phyloP scores from a whole-genome alignment of 2,888 invertebrate genomes.

The Morpho helenor region DNA sequence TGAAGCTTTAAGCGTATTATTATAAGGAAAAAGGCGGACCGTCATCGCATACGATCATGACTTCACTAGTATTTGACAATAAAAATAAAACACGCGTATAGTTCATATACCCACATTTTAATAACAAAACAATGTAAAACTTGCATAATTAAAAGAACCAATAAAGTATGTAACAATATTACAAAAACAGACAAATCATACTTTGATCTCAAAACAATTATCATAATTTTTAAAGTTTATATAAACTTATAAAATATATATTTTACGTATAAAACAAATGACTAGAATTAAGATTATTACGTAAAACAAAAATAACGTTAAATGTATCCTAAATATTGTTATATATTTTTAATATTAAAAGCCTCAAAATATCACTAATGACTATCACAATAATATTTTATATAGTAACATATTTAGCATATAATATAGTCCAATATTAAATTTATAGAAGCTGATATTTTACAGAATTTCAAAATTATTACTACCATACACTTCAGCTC shows the following conservation, averaged over 20 bases:
- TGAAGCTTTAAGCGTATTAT: too few species aligned
- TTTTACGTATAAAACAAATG: not conserved
- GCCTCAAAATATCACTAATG: slow-evolving; percentile 57
- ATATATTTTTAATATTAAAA: slow-evolving; percentile 31
- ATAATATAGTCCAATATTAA: slow-evolving; percentile 14
- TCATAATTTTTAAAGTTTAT: too few species aligned
- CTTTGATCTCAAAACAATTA: too few species aligned
- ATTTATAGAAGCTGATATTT: slow-evolving; percentile 34
- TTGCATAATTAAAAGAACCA: not conserved
- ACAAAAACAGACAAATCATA: too few species aligned
- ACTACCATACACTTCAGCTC: slow-evolving; percentile 68
- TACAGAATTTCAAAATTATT: slow-evolving; percentile 58
- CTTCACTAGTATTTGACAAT: not conserved
- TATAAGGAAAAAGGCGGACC: too few species aligned
- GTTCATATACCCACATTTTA: slow-evolving; percentile 79
- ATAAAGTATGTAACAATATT: too few species aligned
- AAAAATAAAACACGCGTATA: slow-evolving; percentile 42
- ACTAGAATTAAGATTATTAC: not conserved
- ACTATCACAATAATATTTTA: slow-evolving; percentile 48
- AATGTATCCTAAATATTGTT: slow-evolving; percentile 18
- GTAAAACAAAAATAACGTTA: not conserved
- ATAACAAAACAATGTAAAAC: slow-evolving; percentile 45
- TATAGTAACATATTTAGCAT: slow-evolving; percentile 10
- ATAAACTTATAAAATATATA: too few species aligned
- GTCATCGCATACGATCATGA: too few species aligned